These are phyloP conservation scores for Cynodonichthys magdalenae DNA, from an alignment of 2,797 vertebrate species.

Conservation along the genomic window DNA sequence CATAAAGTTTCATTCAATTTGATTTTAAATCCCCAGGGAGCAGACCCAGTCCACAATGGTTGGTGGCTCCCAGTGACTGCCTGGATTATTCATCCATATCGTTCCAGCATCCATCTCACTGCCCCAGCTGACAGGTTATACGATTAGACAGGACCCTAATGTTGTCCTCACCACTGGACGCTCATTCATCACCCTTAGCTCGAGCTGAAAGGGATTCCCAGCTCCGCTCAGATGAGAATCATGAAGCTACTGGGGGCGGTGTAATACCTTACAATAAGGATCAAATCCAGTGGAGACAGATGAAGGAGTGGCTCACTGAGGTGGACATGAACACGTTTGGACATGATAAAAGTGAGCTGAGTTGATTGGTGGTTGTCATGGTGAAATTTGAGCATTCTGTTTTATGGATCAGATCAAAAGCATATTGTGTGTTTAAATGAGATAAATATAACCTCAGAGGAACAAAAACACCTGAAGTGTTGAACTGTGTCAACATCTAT, in stretches of 20 bases:
- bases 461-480: too few relatives aligned
- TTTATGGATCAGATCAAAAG: too few relatives aligned
- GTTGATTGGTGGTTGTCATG: not conserved
- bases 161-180: slow-evolving; percentile 51
- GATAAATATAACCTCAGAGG: too few relatives aligned
- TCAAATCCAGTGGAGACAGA: slow-evolving; percentile 30
- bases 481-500: too few relatives aligned
- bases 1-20: slow-evolving; percentile 43
- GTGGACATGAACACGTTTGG: slow-evolving; percentile 25
- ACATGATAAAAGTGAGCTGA: not conserved
- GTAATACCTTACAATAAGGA: slow-evolving; percentile 49
- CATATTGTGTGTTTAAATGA: too few relatives aligned
- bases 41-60: not conserved
- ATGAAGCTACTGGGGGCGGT: slow-evolving; percentile 36
- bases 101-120: slow-evolving; percentile 69
- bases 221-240: slow-evolving; percentile 40
- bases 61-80: slow-evolving; percentile 5
- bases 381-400: not conserved
- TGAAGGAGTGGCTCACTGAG: not conserved
- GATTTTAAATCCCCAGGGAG: slow-evolving; percentile 45
- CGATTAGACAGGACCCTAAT: slow-evolving; percentile 69
- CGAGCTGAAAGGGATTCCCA: slow-evolving; percentile 10
- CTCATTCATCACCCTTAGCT: slow-evolving; percentile 72
- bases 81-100: slow-evolving; percentile 23
- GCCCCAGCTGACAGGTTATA: slow-evolving; percentile 68